Evolutionary conservation across 2,797 vertebrate species (phyloP), one percentile per base, ranked within the genome.

Genomic region (Scarus forsteni): DNA sequence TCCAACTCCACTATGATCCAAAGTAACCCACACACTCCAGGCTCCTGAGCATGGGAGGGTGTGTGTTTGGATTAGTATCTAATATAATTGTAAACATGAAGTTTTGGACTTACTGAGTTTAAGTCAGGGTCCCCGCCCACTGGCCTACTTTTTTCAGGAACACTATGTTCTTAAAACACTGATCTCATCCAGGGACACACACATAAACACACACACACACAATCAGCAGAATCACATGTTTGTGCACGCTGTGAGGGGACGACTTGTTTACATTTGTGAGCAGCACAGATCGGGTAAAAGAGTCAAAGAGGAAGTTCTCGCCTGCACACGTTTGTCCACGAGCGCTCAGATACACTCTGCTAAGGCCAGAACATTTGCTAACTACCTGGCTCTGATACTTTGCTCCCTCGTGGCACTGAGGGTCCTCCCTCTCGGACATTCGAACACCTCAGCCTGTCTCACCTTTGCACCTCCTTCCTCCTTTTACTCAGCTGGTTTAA

Each of bases 131-230:
- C 59, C 11, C 79, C 58, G 59, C 81, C 76, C 68, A 45, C 55
- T 70, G 87, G 53, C 84, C 79, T 79, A 81, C 62, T 85, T 81
- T n/a, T 61, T 77, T 60, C 50, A 80, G 69, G 87, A 77, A 88
- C 89, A 85, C 66, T 48, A 60, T 87, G 85, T 88, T 73, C 89
- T 81, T 87, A 85, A 80, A 76, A 73, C 60, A 66, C 42, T 60
- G 77, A 77, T 70, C 80, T 76, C 74, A 13, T 66, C 74, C 71
- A 74, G 60, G 14, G 55, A 79, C 64, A 60, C 3, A 8, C 70
- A 40, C 56, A 8, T 56, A 19, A 38, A 34, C 51, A 55, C 51
- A 55, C 65, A 63, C 53, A 57, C 67, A 49, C 66, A 39, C 65
- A 18, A 35, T 27, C 57, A 14, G 5, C 8, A 6, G 27, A 10